Evolutionary conservation across 1,140 invertebrate genomes (phyloP), one percentile per base, ranked within the genome.

Genomic region (Drosophila orena): DNA sequence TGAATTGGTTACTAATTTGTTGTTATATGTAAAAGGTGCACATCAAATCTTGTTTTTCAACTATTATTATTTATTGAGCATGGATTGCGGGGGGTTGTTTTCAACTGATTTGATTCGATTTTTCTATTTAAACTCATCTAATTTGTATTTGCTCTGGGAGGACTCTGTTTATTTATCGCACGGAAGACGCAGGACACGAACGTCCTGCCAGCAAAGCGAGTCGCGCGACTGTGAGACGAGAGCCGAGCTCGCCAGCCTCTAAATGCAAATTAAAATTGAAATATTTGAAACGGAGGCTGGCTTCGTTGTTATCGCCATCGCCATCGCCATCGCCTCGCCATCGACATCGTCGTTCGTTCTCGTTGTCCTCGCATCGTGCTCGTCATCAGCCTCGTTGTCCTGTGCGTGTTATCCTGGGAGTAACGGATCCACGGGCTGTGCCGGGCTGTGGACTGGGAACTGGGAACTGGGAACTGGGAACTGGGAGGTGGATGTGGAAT

Each of bases 211-310:
- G 59, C 62, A 54, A 68, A 84, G 57, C 84, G 76, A 64, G 62
- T 62, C 53, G 77, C 64, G 75, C 59, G 68, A 85, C 81, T 86
- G 81, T 85, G 81, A 81, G 44, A 43, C 74, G 53, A 78, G 57
- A 70, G 74, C 74, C 78, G 74, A 86, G 69, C 71, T 49, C 59
- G 77, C 47, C 77, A 62, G 77, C 62, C 81, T 86, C 83, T 83
- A 88, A 88, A 88, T 88, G 83, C 76, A 88, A 88, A 88, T 88
- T 71, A 79, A 88, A 88, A 89, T 88, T 81, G 73, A 64, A 89
- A 81, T 77, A 53, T 72, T 86, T 86, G 81, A 85, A 86, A 77
- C 81, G 60, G 61, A 79, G 65, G 62, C 77, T 56, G 76, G 55
- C 56, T 72, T 44, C 64, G 78, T 70, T 57, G 64, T 70, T 70